Evolutionary conservation across 2,113 vertebrate genomes (phyloP).

Genomic region (Chamaetylas fuelleborni): DNA sequence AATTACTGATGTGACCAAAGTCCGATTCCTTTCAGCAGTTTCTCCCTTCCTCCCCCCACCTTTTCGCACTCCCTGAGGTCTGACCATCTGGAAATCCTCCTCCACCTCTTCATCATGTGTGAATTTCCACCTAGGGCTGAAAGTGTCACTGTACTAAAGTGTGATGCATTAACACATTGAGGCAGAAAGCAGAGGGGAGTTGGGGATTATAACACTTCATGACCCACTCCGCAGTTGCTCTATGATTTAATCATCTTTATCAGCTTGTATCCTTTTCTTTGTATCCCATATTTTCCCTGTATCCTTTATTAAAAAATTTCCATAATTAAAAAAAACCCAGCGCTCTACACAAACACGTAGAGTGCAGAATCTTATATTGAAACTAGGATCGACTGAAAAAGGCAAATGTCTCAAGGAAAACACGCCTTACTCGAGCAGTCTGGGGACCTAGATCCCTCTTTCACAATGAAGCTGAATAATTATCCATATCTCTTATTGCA

Average conservation of each 20-base stretch:
- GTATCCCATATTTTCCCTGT: not conserved
- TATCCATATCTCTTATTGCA: not conserved
- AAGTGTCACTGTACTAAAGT: slow-evolving; percentile 55
- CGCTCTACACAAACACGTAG: not conserved
- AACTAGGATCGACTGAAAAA: not conserved
- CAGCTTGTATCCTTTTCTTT: slow-evolving; percentile 65
- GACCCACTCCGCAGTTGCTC: slow-evolving; percentile 43
- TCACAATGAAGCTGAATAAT: not conserved
- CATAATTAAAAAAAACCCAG: not conserved
- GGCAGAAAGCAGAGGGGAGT: slow-evolving; percentile 71
- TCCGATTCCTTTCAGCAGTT: slow-evolving; percentile 46
- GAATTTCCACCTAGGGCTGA: slow-evolving; percentile 70
- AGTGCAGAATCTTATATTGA: not conserved
- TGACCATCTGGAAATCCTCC: slow-evolving; percentile 47
- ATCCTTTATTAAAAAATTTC: slow-evolving; percentile 30
- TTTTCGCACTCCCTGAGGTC: slow-evolving; percentile 49
- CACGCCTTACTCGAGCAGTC: not conserved
- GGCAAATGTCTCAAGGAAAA: not conserved
- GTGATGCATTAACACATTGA: slow-evolving; percentile 71
- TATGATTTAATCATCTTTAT: slow-evolving; percentile 71
- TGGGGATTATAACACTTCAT: slow-evolving; percentile 71
- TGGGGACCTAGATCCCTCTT: not conserved
- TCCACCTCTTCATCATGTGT: slow-evolving; percentile 71
- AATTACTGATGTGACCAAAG: slow-evolving; percentile 70
- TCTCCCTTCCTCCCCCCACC: slow-evolving; percentile 36